A percentile compares a stretch with the other conserved stretches of the same genome.
phyloP scores from a whole-genome alignment of 92 coral and sea anemone species.

The Pocillopora meandrina region DNA sequence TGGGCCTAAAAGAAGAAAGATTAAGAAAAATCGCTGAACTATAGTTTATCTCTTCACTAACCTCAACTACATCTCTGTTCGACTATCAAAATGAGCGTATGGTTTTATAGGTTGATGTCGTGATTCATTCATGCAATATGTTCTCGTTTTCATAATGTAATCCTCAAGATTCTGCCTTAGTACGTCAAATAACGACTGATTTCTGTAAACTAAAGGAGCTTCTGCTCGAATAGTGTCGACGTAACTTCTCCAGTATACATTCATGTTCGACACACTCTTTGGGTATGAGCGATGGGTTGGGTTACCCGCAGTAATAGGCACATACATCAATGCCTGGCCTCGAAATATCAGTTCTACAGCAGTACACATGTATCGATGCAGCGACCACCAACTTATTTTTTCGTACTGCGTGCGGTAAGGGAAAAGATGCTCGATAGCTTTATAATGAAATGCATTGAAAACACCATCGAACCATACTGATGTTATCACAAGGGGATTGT shows the following conservation, averaged over 20 bases:
- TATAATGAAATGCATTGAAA: slow-evolving; percentile 31
- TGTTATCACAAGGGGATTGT: slow-evolving; percentile 2
- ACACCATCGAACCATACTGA: no score
- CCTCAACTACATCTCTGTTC: no score
- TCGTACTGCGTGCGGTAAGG: slow-evolving; percentile 19
- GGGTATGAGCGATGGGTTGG: neutral
- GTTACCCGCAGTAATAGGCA: slow-evolving; percentile 9
- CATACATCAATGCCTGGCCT: slow-evolving; percentile 37
- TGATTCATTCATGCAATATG: slow-evolving; percentile 12
- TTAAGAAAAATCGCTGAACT: no score
- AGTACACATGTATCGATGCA: neutral
- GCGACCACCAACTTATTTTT: neutral
- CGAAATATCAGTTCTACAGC: slow-evolving; percentile 27
- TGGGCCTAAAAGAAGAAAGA: no score
- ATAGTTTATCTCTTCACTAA: no score
- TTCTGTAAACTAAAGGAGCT: slow-evolving; percentile 11
- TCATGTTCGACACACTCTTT: no score
- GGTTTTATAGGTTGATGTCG: slow-evolving; percentile 25
- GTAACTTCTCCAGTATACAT: neutral
- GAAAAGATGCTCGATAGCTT: slow-evolving; percentile 29
- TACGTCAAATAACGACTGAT: neutral
- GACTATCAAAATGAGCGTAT: slow-evolving; percentile 3
- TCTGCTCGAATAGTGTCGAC: neutral
- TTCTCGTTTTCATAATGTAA: neutral
- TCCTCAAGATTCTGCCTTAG: neutral